Base-by-base conservation (phyloP, 2,113 vertebrate genomes). In the Isichthys henryi region DNA sequence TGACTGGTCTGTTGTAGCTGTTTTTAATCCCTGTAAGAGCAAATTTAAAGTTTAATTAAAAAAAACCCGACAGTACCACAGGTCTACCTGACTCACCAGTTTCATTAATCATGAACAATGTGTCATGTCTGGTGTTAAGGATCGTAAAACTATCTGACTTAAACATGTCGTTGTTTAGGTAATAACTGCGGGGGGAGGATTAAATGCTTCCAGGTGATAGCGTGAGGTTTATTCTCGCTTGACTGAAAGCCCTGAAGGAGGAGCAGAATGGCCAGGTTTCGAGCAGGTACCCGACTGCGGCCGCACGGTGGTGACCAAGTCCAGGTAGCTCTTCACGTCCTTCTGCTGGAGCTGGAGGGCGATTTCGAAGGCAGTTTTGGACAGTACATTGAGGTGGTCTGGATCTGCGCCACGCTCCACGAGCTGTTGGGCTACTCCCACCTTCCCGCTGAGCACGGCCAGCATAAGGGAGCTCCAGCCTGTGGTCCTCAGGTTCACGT, bases 381-480 rank as follows among this genome's bases (percentile, higher is more conserved):
- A 96, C 85, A 98, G 94, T 3, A 97, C 96, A 0, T 98, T 97
- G 89, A 97, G 91, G 84, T 97, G 96, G 94, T 99, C 97, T 0
- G 98, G 96, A 92, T 98, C 96, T 31, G 98, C 97, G 74, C 98
- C 98, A 0, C 96, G 96, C 93, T 98, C 98, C 84, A 97, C 94
- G 89, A 99, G 96, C 95, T 97, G 98, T 94, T 98, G 97, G 39
- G 96, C 95, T 91, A 98, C 92, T 43, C 95, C 94, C 52, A 97
- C 96, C 93, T 96, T 97, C 17, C 97, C 98, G 0, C 94, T 95
- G 27, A 97, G 94, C 0, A 97, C 97, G 0, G 97, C 96, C 89
- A 97, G 92, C 98, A 99, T 99, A 85, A 99, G 94, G 0, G 98
- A 97, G 86, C 96, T 98, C 98, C 98, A 99, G 88, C 97, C 97